Evolutionary conservation across 2,797 vertebrate genomes (phyloP), one percentile per base, ranked within the genome.

Genomic region (Anolis apletophallus): DNA sequence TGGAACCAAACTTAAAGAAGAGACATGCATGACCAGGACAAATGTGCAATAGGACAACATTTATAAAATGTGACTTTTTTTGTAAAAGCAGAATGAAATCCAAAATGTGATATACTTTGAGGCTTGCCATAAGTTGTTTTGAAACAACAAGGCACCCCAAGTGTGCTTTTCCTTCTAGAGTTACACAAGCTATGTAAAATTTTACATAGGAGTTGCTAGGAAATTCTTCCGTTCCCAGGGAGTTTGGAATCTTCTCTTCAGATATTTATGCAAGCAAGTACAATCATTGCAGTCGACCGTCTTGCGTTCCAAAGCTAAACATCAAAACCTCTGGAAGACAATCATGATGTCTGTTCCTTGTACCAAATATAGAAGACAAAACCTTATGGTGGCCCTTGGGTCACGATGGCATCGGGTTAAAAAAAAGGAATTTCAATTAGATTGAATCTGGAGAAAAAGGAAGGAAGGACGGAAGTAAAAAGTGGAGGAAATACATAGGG

Each of bases 1-100:
- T 93, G 90, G 88, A 90, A 91, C 88, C 88, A 89, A 88, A 92
- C 71, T 85, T 93, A 92, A 91, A 93, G 88, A 93, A 91, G 88
- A 90, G 91, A 94, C 93, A 82, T 89, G 93, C 91, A 89, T 94
- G 94, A 95, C 95, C 95, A 95, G 95, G 95, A 96, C 92, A 94
- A 96, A 96, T 90, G 97, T 98, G 97, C 97, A 98, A 97, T 98
- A 97, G 91, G 92, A 91, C 90, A 88, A 92, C 93, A 88, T 91
- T 94, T 94, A 95, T 84, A 95, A 95, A 96, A 97, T 97, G 96
- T 97, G 96, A 97, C 91, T 93, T 91, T 71, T n/a, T 32, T 88
- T 64, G 7, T n/a, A 72, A 29, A 83, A 90, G 86, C 86, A 79
- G 46, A 87, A 87, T 83, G 75, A 87, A 92, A 84, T 88, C 87